Percentiles rank a stretch among this genome's conserved stretches.
Conservation (phyloP, 2,113 vertebrate genomes). For the Chrysemys picta region DNA sequence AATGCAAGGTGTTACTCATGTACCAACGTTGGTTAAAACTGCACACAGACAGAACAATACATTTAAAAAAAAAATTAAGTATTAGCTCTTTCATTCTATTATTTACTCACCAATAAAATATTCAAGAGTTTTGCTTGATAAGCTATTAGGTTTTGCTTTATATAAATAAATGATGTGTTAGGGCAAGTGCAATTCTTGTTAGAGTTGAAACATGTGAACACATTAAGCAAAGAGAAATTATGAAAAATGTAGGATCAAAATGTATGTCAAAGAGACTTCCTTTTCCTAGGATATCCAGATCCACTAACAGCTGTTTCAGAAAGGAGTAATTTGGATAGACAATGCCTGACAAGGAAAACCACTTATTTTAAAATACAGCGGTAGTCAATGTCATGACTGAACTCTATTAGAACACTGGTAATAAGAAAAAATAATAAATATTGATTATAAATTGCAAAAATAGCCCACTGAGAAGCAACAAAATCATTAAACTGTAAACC, state of each 20-base stretch:
- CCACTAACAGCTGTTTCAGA: not conserved
- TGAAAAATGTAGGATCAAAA: not conserved
- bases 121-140: not conserved
- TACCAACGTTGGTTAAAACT: not conserved
- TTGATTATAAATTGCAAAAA: not conserved
- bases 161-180: not conserved
- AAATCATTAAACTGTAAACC: not conserved
- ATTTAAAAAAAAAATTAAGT: not conserved
- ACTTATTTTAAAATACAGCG: not conserved
- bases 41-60: not conserved
- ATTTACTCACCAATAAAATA: not conserved
- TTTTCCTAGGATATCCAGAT: not conserved
- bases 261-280: not conserved
- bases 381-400: not conserved
- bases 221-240: not conserved
- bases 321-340: rapidly evolving
- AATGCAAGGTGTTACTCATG: not conserved
- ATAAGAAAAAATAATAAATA: not conserved
- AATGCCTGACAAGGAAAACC: not conserved
- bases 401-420: not conserved
- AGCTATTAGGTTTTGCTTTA: not conserved
- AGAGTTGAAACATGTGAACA: not conserved
- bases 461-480: rapidly evolving
- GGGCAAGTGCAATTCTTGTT: not conserved
- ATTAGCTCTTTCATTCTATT: not conserved